A percentile compares a stretch with the other conserved stretches of the same genome.
Evolutionary conservation across 2,888 invertebrate genomes (phyloP).

Genomic region (Griposia aprilina): DNA sequence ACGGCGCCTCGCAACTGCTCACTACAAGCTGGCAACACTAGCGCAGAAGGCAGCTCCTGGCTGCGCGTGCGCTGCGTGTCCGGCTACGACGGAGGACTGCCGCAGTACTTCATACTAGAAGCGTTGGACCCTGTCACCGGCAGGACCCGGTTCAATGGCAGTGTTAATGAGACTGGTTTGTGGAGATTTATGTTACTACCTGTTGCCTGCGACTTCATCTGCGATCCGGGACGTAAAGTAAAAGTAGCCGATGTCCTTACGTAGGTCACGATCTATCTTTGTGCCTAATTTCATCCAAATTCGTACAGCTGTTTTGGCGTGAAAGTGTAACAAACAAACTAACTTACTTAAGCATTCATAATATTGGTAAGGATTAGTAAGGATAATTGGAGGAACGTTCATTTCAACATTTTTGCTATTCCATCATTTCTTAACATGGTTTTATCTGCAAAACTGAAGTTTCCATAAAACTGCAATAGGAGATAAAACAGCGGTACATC

Average conservation of each 20-base stretch:
- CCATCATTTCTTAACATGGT: background rate
- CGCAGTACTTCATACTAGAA: constrained; percentile 95
- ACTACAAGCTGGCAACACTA: constrained; percentile 91
- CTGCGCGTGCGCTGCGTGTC: constrained; percentile 96
- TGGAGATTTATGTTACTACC: background rate
- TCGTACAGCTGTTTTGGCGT: no score
- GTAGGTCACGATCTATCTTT: no score
- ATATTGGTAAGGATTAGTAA: no score
- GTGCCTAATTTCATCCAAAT: no score
- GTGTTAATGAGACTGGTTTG: constrained; percentile 89
- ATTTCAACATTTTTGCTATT: background rate
- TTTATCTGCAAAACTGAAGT: background rate
- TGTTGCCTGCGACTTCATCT: no score
- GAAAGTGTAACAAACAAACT: no score
- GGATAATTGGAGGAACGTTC: background rate
- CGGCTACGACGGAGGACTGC: constrained; percentile 97
- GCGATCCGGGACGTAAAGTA: no score
- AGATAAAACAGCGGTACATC: background rate
- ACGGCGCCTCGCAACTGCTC: constrained; percentile 96
- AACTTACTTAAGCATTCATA: no score
- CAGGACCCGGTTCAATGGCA: constrained; percentile 93
- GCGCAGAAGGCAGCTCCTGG: constrained; percentile 85
- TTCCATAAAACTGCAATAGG: background rate
- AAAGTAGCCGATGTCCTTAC: no score
- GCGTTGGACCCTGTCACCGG: constrained; percentile 94